Conservation (phyloP, 2,797 vertebrate genomes). For the Sebastes matsubarae region DNA sequence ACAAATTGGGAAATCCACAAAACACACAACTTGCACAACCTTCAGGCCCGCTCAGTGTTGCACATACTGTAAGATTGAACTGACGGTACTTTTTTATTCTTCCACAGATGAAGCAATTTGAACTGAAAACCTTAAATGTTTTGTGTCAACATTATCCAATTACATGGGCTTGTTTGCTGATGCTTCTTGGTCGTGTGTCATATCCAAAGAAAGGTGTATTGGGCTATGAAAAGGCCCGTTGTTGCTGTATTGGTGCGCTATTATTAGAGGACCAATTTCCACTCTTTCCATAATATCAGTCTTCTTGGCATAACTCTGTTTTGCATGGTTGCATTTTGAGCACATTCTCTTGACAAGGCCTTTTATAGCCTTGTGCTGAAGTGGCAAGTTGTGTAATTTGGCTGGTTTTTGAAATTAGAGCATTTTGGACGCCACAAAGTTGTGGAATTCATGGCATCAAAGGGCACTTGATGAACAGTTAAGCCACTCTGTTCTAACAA, state of each 20-base stretch:
- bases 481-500: constrained; percentile 26
- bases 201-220: constrained; percentile 55
- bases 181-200: constrained; percentile 37
- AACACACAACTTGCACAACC: not conserved
- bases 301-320: constrained; percentile 71
- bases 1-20: not conserved
- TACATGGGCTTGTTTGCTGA: constrained; percentile 34
- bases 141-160: constrained; percentile 30
- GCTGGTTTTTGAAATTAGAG: constrained; percentile 72
- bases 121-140: constrained; percentile 25
- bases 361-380: constrained; percentile 71
- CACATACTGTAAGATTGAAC: not conserved
- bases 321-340: constrained; percentile 74
- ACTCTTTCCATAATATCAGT: constrained; percentile 72
- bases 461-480: constrained; percentile 48
- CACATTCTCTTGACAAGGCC: constrained; percentile 66
- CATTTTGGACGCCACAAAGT: constrained; percentile 49
- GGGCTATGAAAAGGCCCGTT: constrained; percentile 61
- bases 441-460: constrained; percentile 55
- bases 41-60: not conserved
- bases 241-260: constrained; percentile 65
- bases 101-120: constrained; percentile 1
- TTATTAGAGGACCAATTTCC: constrained; percentile 71
- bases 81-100: not conserved
- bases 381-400: constrained; percentile 70